A percentile compares a stretch with the other conserved stretches of the same genome.
These are phyloP conservation scores for Bucorvus abyssinicus DNA, from an alignment of 2,797 vertebrate genomes.

Conservation along the genomic window DNA sequence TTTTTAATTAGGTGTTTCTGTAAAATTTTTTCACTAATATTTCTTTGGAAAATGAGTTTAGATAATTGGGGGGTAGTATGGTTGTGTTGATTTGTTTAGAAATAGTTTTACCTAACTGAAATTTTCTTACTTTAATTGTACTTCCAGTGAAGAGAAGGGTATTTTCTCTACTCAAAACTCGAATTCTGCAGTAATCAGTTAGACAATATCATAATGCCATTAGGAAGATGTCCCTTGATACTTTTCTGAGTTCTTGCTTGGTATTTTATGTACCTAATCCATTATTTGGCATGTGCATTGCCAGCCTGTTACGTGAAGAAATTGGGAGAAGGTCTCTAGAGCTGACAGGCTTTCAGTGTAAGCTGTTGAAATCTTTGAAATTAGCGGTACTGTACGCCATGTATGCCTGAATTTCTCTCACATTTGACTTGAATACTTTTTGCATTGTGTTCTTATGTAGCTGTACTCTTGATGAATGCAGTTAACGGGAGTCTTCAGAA, in stretches of 20 bases:
- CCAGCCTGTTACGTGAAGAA: neutral
- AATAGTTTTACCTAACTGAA: constrained; percentile 6
- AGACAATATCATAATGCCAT: neutral
- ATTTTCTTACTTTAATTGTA: neutral
- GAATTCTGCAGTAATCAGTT: neutral
- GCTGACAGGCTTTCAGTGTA: neutral
- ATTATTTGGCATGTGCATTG: neutral
- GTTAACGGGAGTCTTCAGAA: neutral
- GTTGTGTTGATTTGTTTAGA: constrained; percentile 50
- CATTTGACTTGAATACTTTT: neutral
- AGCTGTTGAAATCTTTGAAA: neutral
- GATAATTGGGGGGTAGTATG: neutral
- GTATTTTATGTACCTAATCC: neutral
- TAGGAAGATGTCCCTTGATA: neutral
- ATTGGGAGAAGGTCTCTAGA: neutral
- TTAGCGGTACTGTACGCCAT: neutral
- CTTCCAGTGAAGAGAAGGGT: neutral
- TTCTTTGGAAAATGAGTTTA: neutral
- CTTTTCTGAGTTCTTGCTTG: neutral
- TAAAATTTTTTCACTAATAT: neutral
- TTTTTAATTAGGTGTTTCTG: neutral
- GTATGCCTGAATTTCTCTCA: neutral
- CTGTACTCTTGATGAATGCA: neutral
- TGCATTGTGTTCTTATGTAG: neutral
- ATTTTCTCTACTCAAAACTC: neutral